Base-by-base conservation (phyloP, 2,888 invertebrate genomes). In the Hololepta plana region DNA sequence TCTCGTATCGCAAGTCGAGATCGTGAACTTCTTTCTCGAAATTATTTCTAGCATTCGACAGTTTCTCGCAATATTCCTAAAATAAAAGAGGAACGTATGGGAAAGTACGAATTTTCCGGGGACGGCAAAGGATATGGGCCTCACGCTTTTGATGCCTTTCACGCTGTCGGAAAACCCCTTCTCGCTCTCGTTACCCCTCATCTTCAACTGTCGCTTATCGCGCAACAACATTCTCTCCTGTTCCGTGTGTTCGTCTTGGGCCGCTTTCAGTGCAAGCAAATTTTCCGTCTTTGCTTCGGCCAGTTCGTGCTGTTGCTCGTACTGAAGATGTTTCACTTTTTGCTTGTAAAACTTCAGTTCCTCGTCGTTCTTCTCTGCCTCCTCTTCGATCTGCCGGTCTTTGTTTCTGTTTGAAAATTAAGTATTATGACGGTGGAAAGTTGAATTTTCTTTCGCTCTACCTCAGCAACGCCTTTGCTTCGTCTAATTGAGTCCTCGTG, bases 291-390 rank as follows among this genome's bases (percentile, higher is more conserved):
- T 71, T 24, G 79, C 60, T 43, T 80, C 77, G 1, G 80, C 72
- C 29, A 77, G 63, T 44, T 77, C 72, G 30, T 75, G 75, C 46
- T 84, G 79, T 45, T 90, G 88, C 45, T 90, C 90, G 53, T 84
- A 88, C 51, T 85, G 73, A 20, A 90, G 57, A 57, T 88, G 85
- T 45, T 91, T 91, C 31, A 88, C 81, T 60, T 84, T 88, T 47
- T 91, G 90, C 44, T 84, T 81, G 43, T 81, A 81, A 28, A 81
- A 72, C 58, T 84, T 84, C 15, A 88, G 61, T 43, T 90, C 76
- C 15, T 72, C 70, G 47, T 88, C 84, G 46, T 90, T 84, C 42
- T 77, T 67, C 47, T 88, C 85, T 38, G 77, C 72, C 1, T 75
- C 64, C 53, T 87, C 80, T 55, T 88, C 88, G 38, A 87, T 76